Percentiles rank a stretch among this genome's conserved stretches.
These are phyloP conservation scores for Thunnus thynnus DNA, from an alignment of 2,113 vertebrate genomes.

Conservation along the genomic window DNA sequence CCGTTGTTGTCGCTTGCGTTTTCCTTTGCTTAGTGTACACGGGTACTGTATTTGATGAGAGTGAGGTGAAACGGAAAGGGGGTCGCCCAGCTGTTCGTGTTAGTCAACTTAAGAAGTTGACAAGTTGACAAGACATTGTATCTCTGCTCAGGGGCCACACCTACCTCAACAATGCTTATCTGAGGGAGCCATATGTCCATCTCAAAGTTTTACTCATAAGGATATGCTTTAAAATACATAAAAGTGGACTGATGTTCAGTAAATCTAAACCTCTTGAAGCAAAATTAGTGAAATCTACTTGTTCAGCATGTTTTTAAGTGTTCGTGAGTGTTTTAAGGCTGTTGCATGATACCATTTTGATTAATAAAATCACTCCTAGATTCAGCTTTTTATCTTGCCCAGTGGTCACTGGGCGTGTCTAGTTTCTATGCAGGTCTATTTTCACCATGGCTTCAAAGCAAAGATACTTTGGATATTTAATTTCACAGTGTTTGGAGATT, in stretches of 20 bases:
- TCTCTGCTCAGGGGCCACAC: constrained; percentile 38
- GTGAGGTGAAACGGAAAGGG: neutral
- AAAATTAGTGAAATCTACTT: neutral
- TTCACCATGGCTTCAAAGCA: constrained; percentile 11
- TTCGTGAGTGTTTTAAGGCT: neutral
- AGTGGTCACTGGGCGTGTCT: constrained; percentile 19
- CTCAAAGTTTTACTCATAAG: neutral
- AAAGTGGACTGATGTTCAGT: neutral
- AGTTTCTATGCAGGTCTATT: constrained; percentile 45
- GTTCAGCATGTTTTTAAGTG: neutral
- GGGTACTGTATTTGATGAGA: neutral
- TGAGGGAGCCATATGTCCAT: constrained; percentile 1
- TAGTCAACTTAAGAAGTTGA: constrained; percentile 28
- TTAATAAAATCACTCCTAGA: neutral
- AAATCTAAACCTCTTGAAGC: neutral
- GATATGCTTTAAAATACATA: neutral
- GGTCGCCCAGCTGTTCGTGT: constrained; percentile 21
- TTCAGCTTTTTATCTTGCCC: neutral
- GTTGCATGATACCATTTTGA: neutral
- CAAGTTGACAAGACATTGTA: constrained; percentile 7
- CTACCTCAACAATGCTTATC: constrained; percentile 41
- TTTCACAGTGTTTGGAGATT: constrained; percentile 54
- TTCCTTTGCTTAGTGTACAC: neutral
- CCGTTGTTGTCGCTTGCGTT: rapidly evolving
- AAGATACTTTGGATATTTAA: constrained; percentile 46